These are phyloP conservation scores for Noctua fimbriata DNA, from an alignment of 2,888 invertebrate species.

Conservation along the genomic window DNA sequence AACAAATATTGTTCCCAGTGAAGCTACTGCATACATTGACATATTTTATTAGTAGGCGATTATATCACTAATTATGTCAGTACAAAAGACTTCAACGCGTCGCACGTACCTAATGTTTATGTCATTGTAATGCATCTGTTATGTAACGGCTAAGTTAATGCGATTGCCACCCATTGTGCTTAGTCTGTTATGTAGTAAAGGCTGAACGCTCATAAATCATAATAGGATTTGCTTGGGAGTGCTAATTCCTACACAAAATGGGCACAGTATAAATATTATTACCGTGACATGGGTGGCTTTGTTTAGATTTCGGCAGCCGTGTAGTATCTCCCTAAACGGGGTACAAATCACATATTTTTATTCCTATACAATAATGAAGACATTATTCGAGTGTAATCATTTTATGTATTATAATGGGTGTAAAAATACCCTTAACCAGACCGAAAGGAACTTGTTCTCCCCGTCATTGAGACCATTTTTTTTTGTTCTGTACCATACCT, in stretches of 20 bases:
- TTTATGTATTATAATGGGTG: background rate
- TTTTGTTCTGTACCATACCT: no score
- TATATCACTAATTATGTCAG: constrained; percentile 16
- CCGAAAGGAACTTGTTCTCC: no score
- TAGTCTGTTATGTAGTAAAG: constrained; percentile 49
- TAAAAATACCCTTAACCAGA: no score
- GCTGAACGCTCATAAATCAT: constrained; percentile 33
- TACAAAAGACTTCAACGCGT: constrained; percentile 85
- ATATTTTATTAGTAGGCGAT: constrained; percentile 1
- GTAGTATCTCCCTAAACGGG: background rate
- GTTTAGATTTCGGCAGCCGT: constrained; percentile 13
- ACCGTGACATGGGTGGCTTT: background rate
- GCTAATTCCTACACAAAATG: constrained; percentile 7
- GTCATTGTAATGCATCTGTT: constrained; percentile 54
- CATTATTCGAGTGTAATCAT: background rate
- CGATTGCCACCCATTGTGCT: constrained; percentile 55
- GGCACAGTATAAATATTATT: no score
- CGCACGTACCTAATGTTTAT: constrained; percentile 23
- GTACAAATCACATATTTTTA: background rate
- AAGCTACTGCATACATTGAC: background rate
- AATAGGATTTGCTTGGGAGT: constrained; percentile 40
- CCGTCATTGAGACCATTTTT: no score
- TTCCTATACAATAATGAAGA: background rate
- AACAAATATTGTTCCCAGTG: background rate
- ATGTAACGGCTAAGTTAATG: constrained; percentile 39